Evolutionary conservation across 2,888 invertebrate species (phyloP), one percentile per base, ranked within the genome.

Genomic region (Scrobipalpa atriplicella): DNA sequence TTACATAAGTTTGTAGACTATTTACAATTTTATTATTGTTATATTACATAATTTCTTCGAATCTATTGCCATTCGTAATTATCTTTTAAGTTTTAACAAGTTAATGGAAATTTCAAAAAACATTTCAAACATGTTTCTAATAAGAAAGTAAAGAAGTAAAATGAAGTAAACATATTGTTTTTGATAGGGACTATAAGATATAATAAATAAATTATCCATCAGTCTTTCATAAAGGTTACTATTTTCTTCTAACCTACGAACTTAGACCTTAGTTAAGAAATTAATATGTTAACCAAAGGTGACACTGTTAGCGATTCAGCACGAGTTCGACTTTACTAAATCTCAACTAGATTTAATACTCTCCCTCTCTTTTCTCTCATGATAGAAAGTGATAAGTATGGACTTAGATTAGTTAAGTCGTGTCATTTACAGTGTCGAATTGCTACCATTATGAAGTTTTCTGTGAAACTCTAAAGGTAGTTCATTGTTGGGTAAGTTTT

Each of bases 141-240:
- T 56, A 5, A 21, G 13, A 13, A 11, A 18, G 18, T n/a, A n/a
- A n/a, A 16, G 8, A 19, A 5, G 21, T 1, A 19, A 54, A 21
- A 13, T 56, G 13, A 21, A 29, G 19, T 13, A 18, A 21, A 52
- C 8, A 10, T 18, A 19, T 19, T 19, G 19, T 19, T 52, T 52
- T 8, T 36, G 18, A 16, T 39, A 61, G 61, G 61, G 39, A 41
- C 16, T 38, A 58, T 38, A 6, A 58, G 76, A 71, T 69, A 69
- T 79, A 77, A 75, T 70, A 76, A 77, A 75, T 70, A 76, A 73
- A 72, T 73, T 74, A 76, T 74, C 80, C 80, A 78, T 90, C 90
- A 90, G 90, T 91, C 90, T 91, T 90, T 84, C 78, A 74, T 47
- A 76, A 83, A 86, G 83, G 78, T 83, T 80, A 79, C 75, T 72